Evolutionary conservation across 1,140 invertebrate species (phyloP).

Genomic region (Hylyphantes graminicola): DNA sequence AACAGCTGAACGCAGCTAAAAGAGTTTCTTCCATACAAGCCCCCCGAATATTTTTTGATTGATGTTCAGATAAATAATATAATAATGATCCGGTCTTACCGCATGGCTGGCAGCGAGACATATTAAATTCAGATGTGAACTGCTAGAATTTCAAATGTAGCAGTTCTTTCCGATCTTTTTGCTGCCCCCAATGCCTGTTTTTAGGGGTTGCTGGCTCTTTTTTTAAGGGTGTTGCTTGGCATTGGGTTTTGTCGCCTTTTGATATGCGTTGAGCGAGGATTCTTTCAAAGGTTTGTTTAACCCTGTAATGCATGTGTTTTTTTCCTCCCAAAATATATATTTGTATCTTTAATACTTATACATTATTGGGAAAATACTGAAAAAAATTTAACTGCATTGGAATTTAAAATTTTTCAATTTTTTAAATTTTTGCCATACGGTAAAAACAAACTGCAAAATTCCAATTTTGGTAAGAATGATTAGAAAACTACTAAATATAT

Average conservation of each 20-base stretch:
- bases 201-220: conserved; percentile 50
- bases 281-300: too few species aligned
- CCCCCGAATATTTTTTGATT: conserved; percentile 58
- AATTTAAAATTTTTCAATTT: too few species aligned
- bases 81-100: conserved; percentile 57
- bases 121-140: conserved; percentile 61
- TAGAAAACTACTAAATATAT: too few species aligned
- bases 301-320: too few species aligned
- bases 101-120: conserved; percentile 52
- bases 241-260: conserved; percentile 5
- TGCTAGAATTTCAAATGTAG: conserved; percentile 60
- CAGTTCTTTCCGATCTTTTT: conserved; percentile 51
- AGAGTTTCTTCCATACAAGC: conserved; percentile 35
- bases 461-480: too few species aligned
- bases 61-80: conserved; percentile 61
- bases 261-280: too few species aligned
- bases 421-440: too few species aligned
- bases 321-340: too few species aligned
- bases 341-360: too few species aligned
- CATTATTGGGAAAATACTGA: too few species aligned
- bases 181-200: conserved; percentile 40
- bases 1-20: conserved; percentile 55
- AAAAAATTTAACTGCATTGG: too few species aligned
- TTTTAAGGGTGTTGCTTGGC: conserved; percentile 14
- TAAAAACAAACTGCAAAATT: too few species aligned